A percentile compares a stretch with the other conserved stretches of the same genome.
Evolutionary conservation across 2,888 invertebrate species (phyloP).

Genomic region (Melinaea marsaeus): DNA sequence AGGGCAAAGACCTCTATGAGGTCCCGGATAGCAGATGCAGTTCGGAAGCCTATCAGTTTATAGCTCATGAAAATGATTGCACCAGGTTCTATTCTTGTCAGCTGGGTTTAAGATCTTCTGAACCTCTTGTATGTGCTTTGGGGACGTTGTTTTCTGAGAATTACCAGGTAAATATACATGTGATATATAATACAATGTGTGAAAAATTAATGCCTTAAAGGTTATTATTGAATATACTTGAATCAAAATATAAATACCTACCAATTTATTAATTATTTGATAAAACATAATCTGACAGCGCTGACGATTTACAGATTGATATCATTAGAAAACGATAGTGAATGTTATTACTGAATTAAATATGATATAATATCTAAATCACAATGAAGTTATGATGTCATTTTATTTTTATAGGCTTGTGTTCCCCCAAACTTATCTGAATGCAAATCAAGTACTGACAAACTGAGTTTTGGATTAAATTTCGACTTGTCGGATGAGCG

Average conservation of each 20-base stretch:
- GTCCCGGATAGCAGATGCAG: slow-evolving; percentile 6
- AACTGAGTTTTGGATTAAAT: not conserved
- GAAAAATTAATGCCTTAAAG: not conserved
- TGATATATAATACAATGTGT: too few relatives aligned
- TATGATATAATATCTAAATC: too few relatives aligned
- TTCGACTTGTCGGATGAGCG: not conserved
- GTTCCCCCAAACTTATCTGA: not conserved
- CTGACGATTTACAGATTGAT: too few relatives aligned
- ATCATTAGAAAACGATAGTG: too few relatives aligned
- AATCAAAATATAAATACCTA: too few relatives aligned
- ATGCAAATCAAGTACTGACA: not conserved
- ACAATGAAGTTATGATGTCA: too few relatives aligned
- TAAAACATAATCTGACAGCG: too few relatives aligned
- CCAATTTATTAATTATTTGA: too few relatives aligned
- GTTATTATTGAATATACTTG: too few relatives aligned
- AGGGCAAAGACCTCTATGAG: slow-evolving; percentile 12
- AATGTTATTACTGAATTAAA: not conserved
- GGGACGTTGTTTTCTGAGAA: slow-evolving; percentile 48
- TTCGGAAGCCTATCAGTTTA: slow-evolving; percentile 21
- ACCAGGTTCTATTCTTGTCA: slow-evolving; percentile 59
- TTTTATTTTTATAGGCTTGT: not conserved
- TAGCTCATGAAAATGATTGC: slow-evolving; percentile 57
- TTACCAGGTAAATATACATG: slow-evolving; percentile 41
- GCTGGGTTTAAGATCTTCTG: slow-evolving; percentile 42
- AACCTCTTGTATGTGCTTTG: slow-evolving; percentile 39